Evolutionary conservation across 2,797 vertebrate species (phyloP).

Genomic region (Manis pentadactyla): DNA sequence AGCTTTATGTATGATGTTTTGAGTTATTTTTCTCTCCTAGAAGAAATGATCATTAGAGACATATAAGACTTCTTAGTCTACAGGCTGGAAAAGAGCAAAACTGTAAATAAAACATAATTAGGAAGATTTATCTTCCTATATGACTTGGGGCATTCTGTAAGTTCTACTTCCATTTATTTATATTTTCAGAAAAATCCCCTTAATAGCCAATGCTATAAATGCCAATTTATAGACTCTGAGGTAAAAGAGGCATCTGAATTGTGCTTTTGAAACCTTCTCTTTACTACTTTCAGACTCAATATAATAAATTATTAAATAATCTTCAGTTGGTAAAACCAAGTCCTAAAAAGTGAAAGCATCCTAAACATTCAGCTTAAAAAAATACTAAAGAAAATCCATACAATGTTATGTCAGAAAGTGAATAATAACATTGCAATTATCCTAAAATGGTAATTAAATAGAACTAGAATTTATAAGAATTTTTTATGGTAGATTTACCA

Average conservation of each 20-base stretch:
- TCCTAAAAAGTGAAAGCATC: slow-evolving; percentile 48
- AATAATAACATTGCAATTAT: slow-evolving; percentile 12
- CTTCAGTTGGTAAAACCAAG: slow-evolving; percentile 36
- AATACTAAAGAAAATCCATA: slow-evolving; percentile 12
- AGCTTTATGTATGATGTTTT: background rate
- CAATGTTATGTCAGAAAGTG: slow-evolving; percentile 34
- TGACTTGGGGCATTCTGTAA: slow-evolving; percentile 45
- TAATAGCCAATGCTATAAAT: slow-evolving; percentile 44
- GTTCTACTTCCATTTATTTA: slow-evolving; percentile 51
- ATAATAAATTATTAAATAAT: slow-evolving; percentile 60
- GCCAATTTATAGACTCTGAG: background rate
- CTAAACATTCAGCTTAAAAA: slow-evolving; percentile 58
- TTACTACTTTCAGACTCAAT: slow-evolving; percentile 23
- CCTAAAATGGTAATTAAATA: slow-evolving; percentile 42
- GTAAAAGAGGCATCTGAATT: background rate
- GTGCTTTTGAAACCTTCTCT: slow-evolving; percentile 27
- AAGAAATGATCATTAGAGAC: slow-evolving; percentile 72
- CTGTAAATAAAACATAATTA: slow-evolving; percentile 58
- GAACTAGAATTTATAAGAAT: slow-evolving; percentile 56
- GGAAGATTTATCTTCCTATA: slow-evolving; percentile 58
- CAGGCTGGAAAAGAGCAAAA: slow-evolving; percentile 51
- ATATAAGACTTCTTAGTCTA: slow-evolving; percentile 59
- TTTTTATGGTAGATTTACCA: slow-evolving; percentile 70
- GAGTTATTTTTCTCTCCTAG: slow-evolving; percentile 42
- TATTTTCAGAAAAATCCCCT: slow-evolving; percentile 48